A percentile compares a stretch with the other conserved stretches of the same genome.
phyloP scores from a whole-genome alignment of 2,797 vertebrate genomes.

The Menidia menidia region DNA sequence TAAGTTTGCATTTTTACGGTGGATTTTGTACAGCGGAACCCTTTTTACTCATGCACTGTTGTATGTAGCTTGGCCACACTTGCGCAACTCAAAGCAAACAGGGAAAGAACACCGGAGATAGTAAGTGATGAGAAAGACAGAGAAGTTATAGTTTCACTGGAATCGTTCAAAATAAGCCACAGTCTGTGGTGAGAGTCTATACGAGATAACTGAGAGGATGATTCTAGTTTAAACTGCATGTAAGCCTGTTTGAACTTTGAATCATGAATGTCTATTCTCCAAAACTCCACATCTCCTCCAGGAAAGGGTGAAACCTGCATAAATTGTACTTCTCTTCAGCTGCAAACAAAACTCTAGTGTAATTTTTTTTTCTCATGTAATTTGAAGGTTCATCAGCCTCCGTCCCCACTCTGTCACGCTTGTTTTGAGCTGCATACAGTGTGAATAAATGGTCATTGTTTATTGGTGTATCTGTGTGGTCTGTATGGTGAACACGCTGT shows the following conservation, averaged over 20 bases:
- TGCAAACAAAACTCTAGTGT: constrained; percentile 43
- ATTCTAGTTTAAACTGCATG: constrained; percentile 16
- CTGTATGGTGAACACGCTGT: constrained; percentile 24
- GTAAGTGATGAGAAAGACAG: constrained; percentile 8
- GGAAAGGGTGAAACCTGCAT: constrained; percentile 19
- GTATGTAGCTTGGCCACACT: constrained; percentile 52
- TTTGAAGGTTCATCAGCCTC: constrained; percentile 50
- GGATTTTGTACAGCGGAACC: constrained; percentile 78
- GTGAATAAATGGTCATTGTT: constrained; percentile 82
- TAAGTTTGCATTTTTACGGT: constrained; percentile 73
- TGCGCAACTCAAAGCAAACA: constrained; percentile 49
- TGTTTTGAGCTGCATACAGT: constrained; percentile 70
- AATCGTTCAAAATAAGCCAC: constrained; percentile 12
- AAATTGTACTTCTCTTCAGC: constrained; percentile 51
- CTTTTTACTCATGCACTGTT: constrained; percentile 72
- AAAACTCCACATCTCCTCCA: constrained; percentile 16
- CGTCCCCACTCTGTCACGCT: constrained; percentile 61
- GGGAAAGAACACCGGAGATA: constrained; percentile 29
- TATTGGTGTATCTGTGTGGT: constrained; percentile 54
- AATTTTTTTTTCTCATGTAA: constrained; percentile 51
- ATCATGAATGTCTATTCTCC: constrained; percentile 6
- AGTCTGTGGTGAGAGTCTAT: background rate
- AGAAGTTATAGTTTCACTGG: constrained; percentile 2
- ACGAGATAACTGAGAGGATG: constrained; percentile 22
- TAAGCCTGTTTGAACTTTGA: constrained; percentile 31